Base-by-base conservation (phyloP, 2,888 invertebrate genomes). In the Xanthorhoe designata region DNA sequence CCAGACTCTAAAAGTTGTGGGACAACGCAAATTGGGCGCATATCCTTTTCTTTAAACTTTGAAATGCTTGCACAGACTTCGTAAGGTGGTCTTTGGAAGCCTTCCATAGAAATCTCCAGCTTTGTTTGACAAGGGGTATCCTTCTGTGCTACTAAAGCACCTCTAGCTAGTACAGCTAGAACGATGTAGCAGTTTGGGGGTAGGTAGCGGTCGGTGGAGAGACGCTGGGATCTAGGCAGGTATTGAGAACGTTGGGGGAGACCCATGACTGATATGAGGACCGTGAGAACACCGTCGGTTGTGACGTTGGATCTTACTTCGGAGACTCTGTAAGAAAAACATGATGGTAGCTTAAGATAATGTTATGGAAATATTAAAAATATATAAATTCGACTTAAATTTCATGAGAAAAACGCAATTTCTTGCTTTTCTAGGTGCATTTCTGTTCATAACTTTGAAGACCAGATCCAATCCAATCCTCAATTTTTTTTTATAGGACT, bases 21-120 rank as follows among this genome's bases (percentile, higher is more conserved):
- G 1, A 95, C 94, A 2, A 96, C 94, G 78, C 96, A 96, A 60
- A 94, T 94, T 1, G 95, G 94, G 82, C 78, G 85, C 68, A 76
- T 72, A 72, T 87, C 86, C 71, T 87, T 84, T 54, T 78, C 74
- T 73, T 88, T 92, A 50, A 82, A 86, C 65, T 90, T 94, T 0
- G 88, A 93, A 5, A 95, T 81, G 32, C 94, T 94, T 0, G 95
- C 95, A 79, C 96, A 96, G 50, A 96, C 94, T 86, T 95, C 94
- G 77, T 96, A 96, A 53, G 95, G 94, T 42, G 96, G 95, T 64
- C 94, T 91, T n/a, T 95, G 84, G 15, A 96, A 91, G 0, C 95
- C 96, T 58, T 94, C 94, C 85, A 96, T 94, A 8, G 94, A 94
- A 69, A 95, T 91, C 74, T 94, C 94, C 24, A 93, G 74, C 0